Evolutionary conservation across 2,797 vertebrate genomes (phyloP), one percentile per base, ranked within the genome.

Genomic region (Microctenopoma stevenorrisi): DNA sequence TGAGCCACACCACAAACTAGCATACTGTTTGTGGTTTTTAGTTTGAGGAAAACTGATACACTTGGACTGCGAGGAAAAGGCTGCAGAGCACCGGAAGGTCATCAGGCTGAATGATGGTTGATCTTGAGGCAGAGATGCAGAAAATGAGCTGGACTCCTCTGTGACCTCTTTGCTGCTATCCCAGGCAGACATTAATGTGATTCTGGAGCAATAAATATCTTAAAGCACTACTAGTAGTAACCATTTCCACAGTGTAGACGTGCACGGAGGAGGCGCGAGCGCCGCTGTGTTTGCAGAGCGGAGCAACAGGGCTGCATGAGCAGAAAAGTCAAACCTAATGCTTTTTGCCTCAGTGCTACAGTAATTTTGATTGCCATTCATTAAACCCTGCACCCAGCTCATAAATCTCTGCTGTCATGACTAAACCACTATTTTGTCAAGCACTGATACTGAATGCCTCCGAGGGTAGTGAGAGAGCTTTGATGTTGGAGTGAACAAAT

Each of bases 111-210:
- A 30, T 1, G 65, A 79, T 71, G n/a, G 48, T 51, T 22, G 46
- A 72, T 64, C 74, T 65, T 57, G 53, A 78, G 63, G 60, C 72
- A 81, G 59, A 13, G 72, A 81, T 76, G 62, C 74, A 49, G 55
- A 81, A 86, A 91, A 92, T 75, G 72, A 91, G 85, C 66, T 79
- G 60, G 52, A 73, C 51, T 66, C 75, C 67, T 61, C 13, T n/a
- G 5, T 64, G 68, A 75, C 38, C 74, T 78, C 48, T 80, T 47
- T 37, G 1, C 65, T 49, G 58, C 75, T 51, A 61, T 59, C 12
- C 52, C 59, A 30, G 70, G 22, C 16, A 10, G 64, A 61, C 43
- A 43, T 59, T 86, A 82, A 83, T 86, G 76, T 63, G 75, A 85
- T 85, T 78, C 68, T 69, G 58, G 14, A 64, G 49, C 70, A 74